These are phyloP conservation scores for Oceanodroma tethys DNA, from an alignment of 2,113 vertebrate species.

Conservation along the genomic window DNA sequence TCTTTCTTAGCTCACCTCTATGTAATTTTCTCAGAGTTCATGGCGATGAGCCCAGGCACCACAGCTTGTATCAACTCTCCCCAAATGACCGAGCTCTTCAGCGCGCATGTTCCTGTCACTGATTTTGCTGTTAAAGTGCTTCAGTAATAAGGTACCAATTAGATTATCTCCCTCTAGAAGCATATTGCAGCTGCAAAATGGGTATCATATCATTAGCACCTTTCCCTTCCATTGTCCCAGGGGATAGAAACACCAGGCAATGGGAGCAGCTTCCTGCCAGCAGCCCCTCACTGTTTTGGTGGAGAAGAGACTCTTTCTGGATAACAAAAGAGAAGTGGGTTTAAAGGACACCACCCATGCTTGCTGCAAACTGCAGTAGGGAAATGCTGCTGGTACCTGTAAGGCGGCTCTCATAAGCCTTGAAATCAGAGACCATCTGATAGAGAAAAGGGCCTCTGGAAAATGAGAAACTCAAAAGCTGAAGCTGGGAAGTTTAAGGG, in stretches of 20 bases:
- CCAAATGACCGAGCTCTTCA: conserved; percentile 21
- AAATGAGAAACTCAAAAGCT: not conserved
- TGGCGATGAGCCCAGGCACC: not conserved
- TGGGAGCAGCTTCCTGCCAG: not conserved
- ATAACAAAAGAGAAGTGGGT: not conserved
- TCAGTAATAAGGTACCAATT: conserved; percentile 63
- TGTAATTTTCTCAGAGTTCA: conserved; percentile 10
- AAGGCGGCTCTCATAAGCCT: not conserved
- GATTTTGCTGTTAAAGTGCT: conserved; percentile 34
- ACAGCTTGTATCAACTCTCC: conserved; percentile 27
- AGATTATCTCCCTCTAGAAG: conserved; percentile 61
- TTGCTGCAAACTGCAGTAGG: not conserved
- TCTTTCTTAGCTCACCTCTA: conserved; percentile 6
- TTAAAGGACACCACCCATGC: not conserved
- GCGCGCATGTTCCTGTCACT: not conserved
- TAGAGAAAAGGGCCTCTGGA: not conserved
- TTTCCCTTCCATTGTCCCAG: not conserved
- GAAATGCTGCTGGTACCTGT: not conserved
- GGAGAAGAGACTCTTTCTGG: not conserved
- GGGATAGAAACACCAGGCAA: not conserved
- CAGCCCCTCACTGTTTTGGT: not conserved
- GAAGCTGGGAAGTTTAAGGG: not conserved
- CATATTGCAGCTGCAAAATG: conserved; percentile 53
- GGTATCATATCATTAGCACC: conserved; percentile 46
- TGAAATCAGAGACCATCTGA: not conserved